phyloP scores from a whole-genome alignment of 2,888 invertebrate genomes.

The Leptinotarsa haldemani region DNA sequence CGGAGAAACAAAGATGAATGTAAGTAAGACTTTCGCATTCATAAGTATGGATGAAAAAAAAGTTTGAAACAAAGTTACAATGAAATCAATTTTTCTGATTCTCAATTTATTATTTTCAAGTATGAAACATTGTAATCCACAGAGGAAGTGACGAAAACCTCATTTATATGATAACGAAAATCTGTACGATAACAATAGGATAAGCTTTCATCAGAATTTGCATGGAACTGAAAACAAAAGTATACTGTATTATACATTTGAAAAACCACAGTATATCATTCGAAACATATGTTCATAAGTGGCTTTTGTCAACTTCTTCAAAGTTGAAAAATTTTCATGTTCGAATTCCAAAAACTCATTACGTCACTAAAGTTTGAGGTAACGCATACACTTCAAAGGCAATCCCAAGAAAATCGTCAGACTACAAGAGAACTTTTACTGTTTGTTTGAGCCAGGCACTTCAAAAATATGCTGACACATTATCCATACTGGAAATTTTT shows the following conservation, averaged over 20 bases:
- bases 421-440: not conserved
- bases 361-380: not conserved
- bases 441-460: not conserved
- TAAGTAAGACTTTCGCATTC: no score
- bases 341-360: no score
- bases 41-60: no score
- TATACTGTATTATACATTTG: not conserved
- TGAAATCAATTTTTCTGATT: no score
- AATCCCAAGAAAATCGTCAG: not conserved
- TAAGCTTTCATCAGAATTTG: not conserved
- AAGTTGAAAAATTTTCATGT: no score
- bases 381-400: not conserved
- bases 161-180: slow-evolving; percentile 7
- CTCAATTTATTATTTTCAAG: not conserved
- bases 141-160: not conserved
- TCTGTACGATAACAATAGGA: slow-evolving; percentile 11
- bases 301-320: no score
- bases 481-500: not conserved
- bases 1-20: no score
- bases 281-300: not conserved
- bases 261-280: not conserved
- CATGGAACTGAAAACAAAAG: not conserved
- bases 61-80: no score
- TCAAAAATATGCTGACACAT: not conserved
- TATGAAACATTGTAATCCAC: not conserved